A percentile compares a stretch with the other conserved stretches of the same genome.
These are phyloP conservation scores for Dolichoris vasculosae DNA, from an alignment of 1,140 invertebrate species.

Conservation along the genomic window DNA sequence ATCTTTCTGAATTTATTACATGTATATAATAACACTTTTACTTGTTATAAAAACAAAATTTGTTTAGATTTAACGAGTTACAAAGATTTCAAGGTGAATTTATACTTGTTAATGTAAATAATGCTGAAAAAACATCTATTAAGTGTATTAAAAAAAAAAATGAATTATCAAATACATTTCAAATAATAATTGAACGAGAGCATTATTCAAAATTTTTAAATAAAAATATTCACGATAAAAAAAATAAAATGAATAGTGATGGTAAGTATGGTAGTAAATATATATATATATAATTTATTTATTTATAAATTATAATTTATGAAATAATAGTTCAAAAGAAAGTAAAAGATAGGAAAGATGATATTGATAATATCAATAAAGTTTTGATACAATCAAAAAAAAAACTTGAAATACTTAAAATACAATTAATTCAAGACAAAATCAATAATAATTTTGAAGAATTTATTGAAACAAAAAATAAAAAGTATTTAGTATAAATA, in stretches of 20 bases:
- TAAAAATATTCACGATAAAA: not conserved
- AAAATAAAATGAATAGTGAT: conserved; percentile 16
- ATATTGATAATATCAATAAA: not conserved
- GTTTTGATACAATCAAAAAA: not conserved
- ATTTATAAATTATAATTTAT: not conserved
- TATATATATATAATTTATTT: not conserved
- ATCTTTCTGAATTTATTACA: not conserved
- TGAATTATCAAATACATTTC: conserved; percentile 2
- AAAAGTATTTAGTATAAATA: not conserved
- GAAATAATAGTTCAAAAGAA: not conserved
- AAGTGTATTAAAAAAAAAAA: conserved; percentile 10
- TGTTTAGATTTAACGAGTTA: conserved; percentile 31
- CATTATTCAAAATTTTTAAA: not conserved
- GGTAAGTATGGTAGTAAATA: not conserved
- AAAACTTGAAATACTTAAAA: conserved; percentile 18
- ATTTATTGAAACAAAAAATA: conserved; percentile 11
- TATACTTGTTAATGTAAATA: conserved; percentile 13
- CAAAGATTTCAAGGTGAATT: conserved; percentile 37
- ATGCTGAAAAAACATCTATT: conserved; percentile 18
- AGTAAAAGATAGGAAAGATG: conserved; percentile 13
- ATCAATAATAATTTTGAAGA: not conserved
- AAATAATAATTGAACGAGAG: conserved; percentile 5
- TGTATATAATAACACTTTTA: not conserved
- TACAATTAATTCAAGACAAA: conserved; percentile 1
- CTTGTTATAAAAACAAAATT: not conserved